These are phyloP conservation scores for Hemichromis elongatus DNA, from an alignment of 2,113 vertebrate genomes.

Conservation along the genomic window DNA sequence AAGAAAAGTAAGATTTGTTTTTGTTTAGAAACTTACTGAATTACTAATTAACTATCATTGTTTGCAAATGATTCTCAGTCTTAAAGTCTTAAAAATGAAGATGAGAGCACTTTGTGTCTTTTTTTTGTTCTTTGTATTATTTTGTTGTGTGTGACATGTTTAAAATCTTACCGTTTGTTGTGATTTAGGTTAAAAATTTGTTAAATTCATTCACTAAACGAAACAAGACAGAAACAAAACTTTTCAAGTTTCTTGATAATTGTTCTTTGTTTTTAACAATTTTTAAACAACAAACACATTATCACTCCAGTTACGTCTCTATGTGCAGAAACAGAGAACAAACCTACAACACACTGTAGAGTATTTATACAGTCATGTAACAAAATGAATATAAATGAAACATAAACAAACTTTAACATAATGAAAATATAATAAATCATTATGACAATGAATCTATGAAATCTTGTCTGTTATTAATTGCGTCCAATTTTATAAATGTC, in stretches of 20 bases:
- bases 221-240: not conserved
- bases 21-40: fast-evolving
- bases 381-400: not conserved
- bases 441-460: not conserved
- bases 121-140: fast-evolving
- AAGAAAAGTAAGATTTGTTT: fast-evolving
- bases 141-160: not conserved
- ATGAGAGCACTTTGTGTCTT: no score
- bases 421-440: not conserved
- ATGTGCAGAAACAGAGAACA: fast-evolving
- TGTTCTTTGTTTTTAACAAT: fast-evolving
- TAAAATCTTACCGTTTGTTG: no score
- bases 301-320: not conserved
- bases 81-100: no score
- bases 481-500: fast-evolving
- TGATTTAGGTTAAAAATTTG: no score
- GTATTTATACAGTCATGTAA: not conserved
- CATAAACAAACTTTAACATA: not conserved
- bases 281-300: not conserved
- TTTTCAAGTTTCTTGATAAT: not conserved
- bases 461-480: not conserved
- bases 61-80: fast-evolving
- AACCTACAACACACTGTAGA: not conserved
- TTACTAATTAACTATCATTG: not conserved
- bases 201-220: not conserved